A percentile compares a stretch with the other conserved stretches of the same genome.
These are phyloP conservation scores for Cordilura impudica DNA, from an alignment of 2,888 invertebrate species.

Conservation along the genomic window DNA sequence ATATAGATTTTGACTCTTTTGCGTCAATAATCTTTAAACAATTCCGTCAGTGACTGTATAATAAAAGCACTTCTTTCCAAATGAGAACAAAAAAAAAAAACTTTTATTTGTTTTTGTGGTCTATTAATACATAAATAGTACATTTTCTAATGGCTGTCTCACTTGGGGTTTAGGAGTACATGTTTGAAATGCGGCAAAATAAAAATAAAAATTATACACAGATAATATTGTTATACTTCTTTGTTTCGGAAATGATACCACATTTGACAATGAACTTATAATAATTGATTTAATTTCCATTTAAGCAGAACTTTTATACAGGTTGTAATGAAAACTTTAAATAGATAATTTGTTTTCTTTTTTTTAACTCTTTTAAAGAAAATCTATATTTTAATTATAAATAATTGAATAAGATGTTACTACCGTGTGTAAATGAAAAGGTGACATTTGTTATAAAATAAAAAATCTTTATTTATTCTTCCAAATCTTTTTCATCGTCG, in stretches of 20 bases:
- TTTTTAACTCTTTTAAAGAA: too few relatives aligned
- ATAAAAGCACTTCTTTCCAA: background rate
- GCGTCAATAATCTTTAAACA: too few relatives aligned
- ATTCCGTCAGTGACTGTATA: background rate
- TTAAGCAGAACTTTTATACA: background rate
- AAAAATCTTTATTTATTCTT: too few relatives aligned
- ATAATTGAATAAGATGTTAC: too few relatives aligned
- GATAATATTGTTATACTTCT: background rate
- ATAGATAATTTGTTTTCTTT: too few relatives aligned
- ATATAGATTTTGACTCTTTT: too few relatives aligned
- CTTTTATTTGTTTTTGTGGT: conserved; percentile 55
- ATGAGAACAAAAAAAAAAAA: background rate
- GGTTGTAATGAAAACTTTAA: too few relatives aligned
- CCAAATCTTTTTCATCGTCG: too few relatives aligned
- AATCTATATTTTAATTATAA: too few relatives aligned
- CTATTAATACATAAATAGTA: conserved; percentile 49
- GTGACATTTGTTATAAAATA: too few relatives aligned
- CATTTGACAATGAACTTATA: conserved; percentile 13
- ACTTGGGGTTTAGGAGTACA: conserved; percentile 28
- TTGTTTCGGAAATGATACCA: background rate
- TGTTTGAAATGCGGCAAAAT: conserved; percentile 37
- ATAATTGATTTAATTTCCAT: background rate
- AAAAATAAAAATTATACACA: background rate
- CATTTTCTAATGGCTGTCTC: conserved; percentile 26
- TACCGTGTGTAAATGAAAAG: too few relatives aligned